Conservation (phyloP, 2,113 vertebrate species). For the Morone saxatilis region DNA sequence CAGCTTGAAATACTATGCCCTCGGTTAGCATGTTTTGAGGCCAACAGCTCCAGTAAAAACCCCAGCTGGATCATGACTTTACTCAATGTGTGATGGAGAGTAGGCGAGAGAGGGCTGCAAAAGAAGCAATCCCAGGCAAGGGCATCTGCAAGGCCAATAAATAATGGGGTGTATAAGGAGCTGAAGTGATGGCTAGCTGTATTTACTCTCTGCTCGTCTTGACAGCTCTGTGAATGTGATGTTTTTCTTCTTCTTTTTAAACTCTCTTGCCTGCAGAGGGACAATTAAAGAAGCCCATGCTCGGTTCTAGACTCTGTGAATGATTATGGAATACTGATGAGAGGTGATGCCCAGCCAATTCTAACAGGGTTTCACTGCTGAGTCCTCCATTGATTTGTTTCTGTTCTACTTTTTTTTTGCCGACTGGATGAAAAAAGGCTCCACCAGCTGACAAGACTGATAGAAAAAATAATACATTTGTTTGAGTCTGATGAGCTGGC, state of each 20-base stretch:
- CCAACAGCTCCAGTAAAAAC: constrained; percentile 47
- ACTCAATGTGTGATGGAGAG: constrained; percentile 46
- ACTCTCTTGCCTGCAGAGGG: constrained; percentile 63
- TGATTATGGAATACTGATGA: constrained; percentile 77
- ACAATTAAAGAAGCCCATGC: constrained; percentile 73
- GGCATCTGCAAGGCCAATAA: constrained; percentile 67
- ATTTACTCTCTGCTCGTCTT: constrained; percentile 65
- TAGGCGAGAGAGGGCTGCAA: constrained; percentile 24
- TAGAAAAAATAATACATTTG: constrained; percentile 33
- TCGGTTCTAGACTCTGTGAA: constrained; percentile 35
- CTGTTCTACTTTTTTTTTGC: constrained; percentile 14
- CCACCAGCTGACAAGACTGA: constrained; percentile 40
- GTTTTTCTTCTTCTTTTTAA: constrained; percentile 60
- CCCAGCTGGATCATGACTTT: constrained; percentile 61
- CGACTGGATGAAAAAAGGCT: constrained; percentile 33
- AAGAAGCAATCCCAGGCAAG: constrained; percentile 63
- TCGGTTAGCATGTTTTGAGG: constrained; percentile 59
- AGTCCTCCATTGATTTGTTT: constrained; percentile 64
- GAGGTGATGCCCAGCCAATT: constrained; percentile 62
- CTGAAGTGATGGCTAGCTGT: constrained; percentile 53
- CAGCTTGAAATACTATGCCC: constrained; percentile 51
- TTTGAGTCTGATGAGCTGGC: constrained; percentile 25
- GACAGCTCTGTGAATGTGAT: constrained; percentile 58
- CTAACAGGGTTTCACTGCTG: constrained; percentile 45
- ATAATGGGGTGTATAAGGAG: constrained; percentile 58